Percentiles rank a stretch among this genome's conserved stretches.
Evolutionary conservation across 1,140 invertebrate species (phyloP).

Genomic region (Carposina sasakii): DNA sequence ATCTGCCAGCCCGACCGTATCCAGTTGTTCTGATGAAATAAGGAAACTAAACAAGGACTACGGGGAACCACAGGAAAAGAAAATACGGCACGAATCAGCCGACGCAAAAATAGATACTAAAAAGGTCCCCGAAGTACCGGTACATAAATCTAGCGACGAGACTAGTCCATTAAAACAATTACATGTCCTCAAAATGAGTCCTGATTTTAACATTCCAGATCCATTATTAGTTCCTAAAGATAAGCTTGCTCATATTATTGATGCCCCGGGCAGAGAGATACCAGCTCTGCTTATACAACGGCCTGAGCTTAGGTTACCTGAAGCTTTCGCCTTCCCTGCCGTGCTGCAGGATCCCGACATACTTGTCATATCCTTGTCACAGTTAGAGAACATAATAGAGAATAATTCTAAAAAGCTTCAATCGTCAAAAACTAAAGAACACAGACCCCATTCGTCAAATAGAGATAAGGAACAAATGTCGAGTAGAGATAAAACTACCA

Average conservation of each 20-base stretch:
- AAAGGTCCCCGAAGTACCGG: slow-evolving; percentile 38
- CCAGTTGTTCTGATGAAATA: slow-evolving; percentile 75
- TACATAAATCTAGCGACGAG: slow-evolving; percentile 65
- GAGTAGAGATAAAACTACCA: slow-evolving; percentile 10
- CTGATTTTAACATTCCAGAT: slow-evolving; percentile 83
- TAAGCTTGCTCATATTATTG: slow-evolving; percentile 79
- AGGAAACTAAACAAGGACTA: slow-evolving; percentile 64
- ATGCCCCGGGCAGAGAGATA: slow-evolving; percentile 82
- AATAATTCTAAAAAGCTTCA: slow-evolving; percentile 67
- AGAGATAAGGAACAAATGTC: background rate
- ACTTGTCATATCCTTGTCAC: slow-evolving; percentile 82
- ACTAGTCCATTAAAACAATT: slow-evolving; percentile 81
- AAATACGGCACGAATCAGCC: slow-evolving; percentile 66
- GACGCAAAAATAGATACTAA: slow-evolving; percentile 38
- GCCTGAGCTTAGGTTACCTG: slow-evolving; percentile 80
- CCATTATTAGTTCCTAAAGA: slow-evolving; percentile 85
- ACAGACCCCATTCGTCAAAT: background rate
- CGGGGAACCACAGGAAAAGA: slow-evolving; percentile 75
- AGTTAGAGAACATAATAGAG: slow-evolving; percentile 81
- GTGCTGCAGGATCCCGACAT: slow-evolving; percentile 84
- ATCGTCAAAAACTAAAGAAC: slow-evolving; percentile 51
- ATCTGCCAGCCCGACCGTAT: slow-evolving; percentile 75
- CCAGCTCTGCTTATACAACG: slow-evolving; percentile 79
- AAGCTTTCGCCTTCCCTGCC: slow-evolving; percentile 80
- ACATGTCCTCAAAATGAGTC: slow-evolving; percentile 79